Percentiles rank a stretch among this genome's conserved stretches.
These are phyloP conservation scores for Aporrectodea caliginosa DNA, from an alignment of 1,140 invertebrate genomes.

Conservation along the genomic window DNA sequence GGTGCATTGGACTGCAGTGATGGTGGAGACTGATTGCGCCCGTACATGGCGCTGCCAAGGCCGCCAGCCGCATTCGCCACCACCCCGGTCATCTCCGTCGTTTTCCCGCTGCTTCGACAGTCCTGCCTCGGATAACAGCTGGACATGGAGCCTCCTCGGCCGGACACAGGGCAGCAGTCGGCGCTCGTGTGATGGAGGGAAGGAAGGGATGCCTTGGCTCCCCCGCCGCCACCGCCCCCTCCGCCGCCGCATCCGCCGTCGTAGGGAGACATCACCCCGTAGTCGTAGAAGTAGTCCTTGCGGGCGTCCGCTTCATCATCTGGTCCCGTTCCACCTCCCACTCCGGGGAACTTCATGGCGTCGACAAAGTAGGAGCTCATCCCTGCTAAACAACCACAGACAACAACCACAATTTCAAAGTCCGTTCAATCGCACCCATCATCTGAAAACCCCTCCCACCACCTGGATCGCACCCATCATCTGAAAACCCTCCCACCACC, in stretches of 20 bases:
- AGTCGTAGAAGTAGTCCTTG: neutral
- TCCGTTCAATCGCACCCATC: too few species aligned
- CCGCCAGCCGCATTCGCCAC: neutral
- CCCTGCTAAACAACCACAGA: neutral
- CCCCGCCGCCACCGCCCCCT: too few species aligned
- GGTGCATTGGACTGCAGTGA: neutral
- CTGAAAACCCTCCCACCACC: too few species aligned
- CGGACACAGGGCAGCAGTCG: too few species aligned
- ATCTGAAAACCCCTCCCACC: too few species aligned
- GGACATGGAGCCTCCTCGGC: too few species aligned
- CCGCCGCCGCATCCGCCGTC: too few species aligned
- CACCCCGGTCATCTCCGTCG: neutral
- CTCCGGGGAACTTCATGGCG: neutral
- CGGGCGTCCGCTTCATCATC: neutral
- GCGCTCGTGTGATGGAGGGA: too few species aligned
- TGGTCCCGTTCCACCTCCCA: neutral
- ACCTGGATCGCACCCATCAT: too few species aligned
- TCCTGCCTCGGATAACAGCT: neutral
- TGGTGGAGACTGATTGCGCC: neutral
- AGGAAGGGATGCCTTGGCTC: too few species aligned
- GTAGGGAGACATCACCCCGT: neutral
- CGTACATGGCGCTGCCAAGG: neutral
- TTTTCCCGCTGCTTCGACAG: neutral
- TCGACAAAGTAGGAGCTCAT: neutral
- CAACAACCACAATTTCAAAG: too few species aligned